Conservation (phyloP, 1,140 invertebrate species). For the Drosophila guanche region DNA sequence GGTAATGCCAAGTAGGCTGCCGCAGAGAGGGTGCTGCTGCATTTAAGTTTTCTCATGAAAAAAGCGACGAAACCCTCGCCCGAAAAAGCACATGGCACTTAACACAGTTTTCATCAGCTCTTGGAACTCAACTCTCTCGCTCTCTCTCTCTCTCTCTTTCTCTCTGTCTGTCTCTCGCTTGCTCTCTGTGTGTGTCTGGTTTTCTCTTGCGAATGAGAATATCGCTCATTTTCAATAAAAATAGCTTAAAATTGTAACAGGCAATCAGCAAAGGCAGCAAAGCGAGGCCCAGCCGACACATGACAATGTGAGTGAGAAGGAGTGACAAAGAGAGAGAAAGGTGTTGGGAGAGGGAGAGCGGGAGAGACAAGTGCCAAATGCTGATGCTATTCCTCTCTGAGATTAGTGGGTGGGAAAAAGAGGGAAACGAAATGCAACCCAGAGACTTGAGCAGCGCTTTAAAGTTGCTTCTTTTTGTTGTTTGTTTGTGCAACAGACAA, state of each 20-base stretch:
- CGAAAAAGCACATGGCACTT: conserved; percentile 53
- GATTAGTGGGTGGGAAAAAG: too few relatives aligned
- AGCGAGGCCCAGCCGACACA: not conserved
- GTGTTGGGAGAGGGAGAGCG: not conserved
- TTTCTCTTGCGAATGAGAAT: conserved; percentile 54
- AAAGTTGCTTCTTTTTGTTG: too few relatives aligned
- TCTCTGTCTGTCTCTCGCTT: conserved; percentile 14
- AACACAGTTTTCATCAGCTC: conserved; percentile 63
- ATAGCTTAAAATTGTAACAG: conserved; percentile 80
- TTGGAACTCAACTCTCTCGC: not conserved
- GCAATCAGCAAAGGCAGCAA: conserved; percentile 51
- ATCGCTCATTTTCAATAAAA: conserved; percentile 81
- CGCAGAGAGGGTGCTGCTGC: conserved; percentile 3
- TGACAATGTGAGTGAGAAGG: conserved; percentile 7
- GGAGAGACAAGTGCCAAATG: conserved; percentile 49
- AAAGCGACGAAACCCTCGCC: conserved; percentile 14
- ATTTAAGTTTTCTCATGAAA: conserved; percentile 5
- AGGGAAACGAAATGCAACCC: too few relatives aligned
- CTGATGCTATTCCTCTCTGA: conserved; percentile 19
- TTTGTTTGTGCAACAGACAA: too few relatives aligned
- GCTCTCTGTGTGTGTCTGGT: conserved; percentile 23
- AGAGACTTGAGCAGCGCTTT: too few relatives aligned
- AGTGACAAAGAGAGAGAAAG: conserved; percentile 1
- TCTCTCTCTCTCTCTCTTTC: conserved; percentile 13
- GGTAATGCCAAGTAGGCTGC: too few relatives aligned